phyloP scores from a whole-genome alignment of 2,797 vertebrate species.

The Champsocephalus esox region DNA sequence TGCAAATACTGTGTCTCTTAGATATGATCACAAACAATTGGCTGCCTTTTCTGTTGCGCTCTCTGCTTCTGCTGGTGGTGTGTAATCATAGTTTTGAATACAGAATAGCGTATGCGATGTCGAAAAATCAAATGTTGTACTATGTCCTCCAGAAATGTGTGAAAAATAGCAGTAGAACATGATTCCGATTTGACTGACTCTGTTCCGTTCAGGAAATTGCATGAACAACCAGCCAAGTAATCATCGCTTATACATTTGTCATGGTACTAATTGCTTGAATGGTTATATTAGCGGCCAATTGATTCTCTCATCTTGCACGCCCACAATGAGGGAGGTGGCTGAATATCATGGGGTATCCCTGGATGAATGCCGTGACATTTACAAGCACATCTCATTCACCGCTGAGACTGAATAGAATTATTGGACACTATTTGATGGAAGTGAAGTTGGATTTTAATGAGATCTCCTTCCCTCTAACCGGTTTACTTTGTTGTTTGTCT shows the following conservation, averaged over 20 bases:
- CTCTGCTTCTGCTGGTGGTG: not conserved
- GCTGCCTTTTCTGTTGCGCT: slow-evolving; percentile 10
- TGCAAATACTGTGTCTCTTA: slow-evolving; percentile 18
- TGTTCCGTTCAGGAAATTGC: slow-evolving; percentile 39
- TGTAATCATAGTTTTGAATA: slow-evolving; percentile 4
- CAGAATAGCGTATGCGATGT: not conserved
- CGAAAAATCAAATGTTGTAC: not conserved
- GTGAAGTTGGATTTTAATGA: slow-evolving; percentile 65
- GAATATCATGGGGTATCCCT: slow-evolving; percentile 29
- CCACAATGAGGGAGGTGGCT: not conserved
- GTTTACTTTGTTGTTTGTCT: slow-evolving; percentile 34
- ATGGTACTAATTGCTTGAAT: slow-evolving; percentile 66
- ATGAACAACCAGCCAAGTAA: slow-evolving; percentile 54
- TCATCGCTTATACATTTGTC: slow-evolving; percentile 69
- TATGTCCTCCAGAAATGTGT: slow-evolving; percentile 8
- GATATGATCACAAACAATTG: slow-evolving; percentile 14
- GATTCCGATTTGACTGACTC: slow-evolving; percentile 12
- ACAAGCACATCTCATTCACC: slow-evolving; percentile 40
- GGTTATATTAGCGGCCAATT: slow-evolving; percentile 69
- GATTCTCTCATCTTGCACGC: slow-evolving; percentile 39
- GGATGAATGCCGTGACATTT: slow-evolving; percentile 58
- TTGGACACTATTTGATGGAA: slow-evolving; percentile 44
- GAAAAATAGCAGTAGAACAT: not conserved
- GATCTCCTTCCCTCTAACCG: slow-evolving; percentile 31
- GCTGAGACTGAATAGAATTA: slow-evolving; percentile 54